A percentile compares a stretch with the other conserved stretches of the same genome.
These are phyloP conservation scores for Bugulina stolonifera DNA, from an alignment of 2,888 invertebrate genomes.

Conservation along the genomic window DNA sequence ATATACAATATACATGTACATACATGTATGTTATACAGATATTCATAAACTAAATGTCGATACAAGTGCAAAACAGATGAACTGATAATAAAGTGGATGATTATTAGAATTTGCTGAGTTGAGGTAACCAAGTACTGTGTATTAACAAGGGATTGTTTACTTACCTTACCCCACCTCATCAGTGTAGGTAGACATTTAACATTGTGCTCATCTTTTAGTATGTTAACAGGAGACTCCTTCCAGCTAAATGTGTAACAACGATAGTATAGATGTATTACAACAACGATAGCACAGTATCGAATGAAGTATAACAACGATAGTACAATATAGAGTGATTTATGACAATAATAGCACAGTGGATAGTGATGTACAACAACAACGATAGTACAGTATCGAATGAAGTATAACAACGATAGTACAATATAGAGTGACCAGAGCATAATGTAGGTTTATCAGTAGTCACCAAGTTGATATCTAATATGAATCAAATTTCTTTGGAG, in stretches of 20 bases:
- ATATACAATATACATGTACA: too few relatives aligned
- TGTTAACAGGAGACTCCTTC: conserved; percentile 4
- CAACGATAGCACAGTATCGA: not conserved
- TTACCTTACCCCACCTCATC: conserved; percentile 22
- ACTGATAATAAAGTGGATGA: too few relatives aligned
- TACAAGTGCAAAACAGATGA: too few relatives aligned
- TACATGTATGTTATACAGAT: too few relatives aligned
- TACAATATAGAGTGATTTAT: not conserved
- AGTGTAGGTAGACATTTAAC: conserved; percentile 13
- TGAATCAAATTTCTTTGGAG: too few relatives aligned
- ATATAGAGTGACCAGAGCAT: too few relatives aligned
- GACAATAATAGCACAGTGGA: not conserved
- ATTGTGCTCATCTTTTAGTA: not conserved
- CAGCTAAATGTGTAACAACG: conserved; percentile 4
- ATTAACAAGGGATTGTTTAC: too few relatives aligned
- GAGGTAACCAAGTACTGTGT: too few relatives aligned
- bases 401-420: too few relatives aligned
- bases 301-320: not conserved
- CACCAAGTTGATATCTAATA: too few relatives aligned
- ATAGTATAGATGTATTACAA: not conserved
- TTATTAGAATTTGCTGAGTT: too few relatives aligned
- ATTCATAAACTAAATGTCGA: not conserved
- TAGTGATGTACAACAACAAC: not conserved
- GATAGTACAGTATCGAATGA: not conserved
- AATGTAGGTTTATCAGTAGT: too few relatives aligned